Evolutionary conservation across 2,113 vertebrate species (phyloP), one percentile per base, ranked within the genome.

Genomic region (Acrocephalus arundinaceus): DNA sequence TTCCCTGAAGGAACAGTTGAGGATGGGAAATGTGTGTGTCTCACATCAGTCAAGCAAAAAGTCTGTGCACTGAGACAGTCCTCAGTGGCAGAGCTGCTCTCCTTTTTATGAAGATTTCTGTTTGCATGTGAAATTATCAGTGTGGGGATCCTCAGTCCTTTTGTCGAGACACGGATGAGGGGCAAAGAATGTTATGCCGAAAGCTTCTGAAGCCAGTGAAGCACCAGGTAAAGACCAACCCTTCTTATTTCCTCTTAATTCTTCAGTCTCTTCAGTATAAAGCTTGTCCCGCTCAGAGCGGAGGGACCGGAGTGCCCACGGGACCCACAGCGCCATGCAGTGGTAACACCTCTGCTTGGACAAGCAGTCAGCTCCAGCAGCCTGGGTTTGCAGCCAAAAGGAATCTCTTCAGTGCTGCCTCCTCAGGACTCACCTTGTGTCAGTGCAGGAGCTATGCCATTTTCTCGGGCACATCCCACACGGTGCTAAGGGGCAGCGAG

Each of bases 261-360:
- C 37, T 83, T 62, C 15, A 4, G 1, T 35, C 15, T 62, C 9
- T 11, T 19, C 22, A 9, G 43, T 15, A 1, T 17, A 33, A 48
- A 9, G 3, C 12, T 15, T 28, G 74, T 45, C 7, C 15, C 10
- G 22, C 33, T 30, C 9, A 1, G 37, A 35, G n/a, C 1, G 6
- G 27, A 15, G 35, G 23, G 22, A 10, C 3, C 2, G 35, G 33
- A 10, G 37, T 23, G 43, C 66, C 61, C 35, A 2, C 24, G 13
- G 73, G 66, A 57, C 23, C 31, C 48, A 31, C 37, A 87, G 81
- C 6, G 30, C 72, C 55, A 0, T 74, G 63, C 27, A 66, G 72
- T 37, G 55, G 41, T 48, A 12, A 18, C 49, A 7, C 45, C 88
- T 61, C 66, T 21, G 27, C 8, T 6, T 3, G 78, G 31, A 67